A percentile compares a stretch with the other conserved stretches of the same genome.
These are phyloP conservation scores for Pachypsylla venusta DNA, from an alignment of 1,140 invertebrate species.

Conservation along the genomic window DNA sequence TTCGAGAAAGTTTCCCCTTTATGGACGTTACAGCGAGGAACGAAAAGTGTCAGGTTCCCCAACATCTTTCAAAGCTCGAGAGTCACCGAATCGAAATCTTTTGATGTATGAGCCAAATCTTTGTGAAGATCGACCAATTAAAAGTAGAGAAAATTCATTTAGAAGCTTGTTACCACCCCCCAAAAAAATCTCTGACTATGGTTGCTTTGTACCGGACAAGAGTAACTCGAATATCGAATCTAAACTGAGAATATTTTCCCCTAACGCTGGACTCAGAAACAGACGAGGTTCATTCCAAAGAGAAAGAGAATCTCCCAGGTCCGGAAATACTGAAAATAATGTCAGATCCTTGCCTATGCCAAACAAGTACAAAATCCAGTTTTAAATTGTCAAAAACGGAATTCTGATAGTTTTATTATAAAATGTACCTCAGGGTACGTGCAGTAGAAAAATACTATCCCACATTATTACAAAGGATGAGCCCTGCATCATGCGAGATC, in stretches of 20 bases:
- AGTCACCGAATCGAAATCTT: slow-evolving; percentile 7
- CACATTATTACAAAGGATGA: too few species aligned
- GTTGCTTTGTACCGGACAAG: slow-evolving; percentile 18
- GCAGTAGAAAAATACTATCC: too few species aligned
- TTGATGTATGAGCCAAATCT: background rate
- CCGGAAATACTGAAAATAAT: slow-evolving; percentile 14
- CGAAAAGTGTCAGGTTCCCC: slow-evolving; percentile 16
- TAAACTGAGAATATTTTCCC: slow-evolving; percentile 20
- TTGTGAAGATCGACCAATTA: background rate
- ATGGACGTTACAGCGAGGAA: slow-evolving; percentile 17
- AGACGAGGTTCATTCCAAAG: slow-evolving; percentile 23
- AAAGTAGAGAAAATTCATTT: slow-evolving; percentile 18
- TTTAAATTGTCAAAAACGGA: too few species aligned
- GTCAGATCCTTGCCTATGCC: slow-evolving; percentile 25
- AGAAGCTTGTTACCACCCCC: slow-evolving; percentile 24
- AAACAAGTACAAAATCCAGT: slow-evolving; percentile 28
- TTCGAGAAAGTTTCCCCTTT: slow-evolving; percentile 17
- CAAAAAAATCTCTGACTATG: slow-evolving; percentile 24
- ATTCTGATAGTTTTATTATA: too few species aligned
- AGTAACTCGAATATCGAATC: slow-evolving; percentile 20
- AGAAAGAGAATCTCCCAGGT: slow-evolving; percentile 17
- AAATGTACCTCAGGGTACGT: too few species aligned
- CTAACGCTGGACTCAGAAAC: slow-evolving; percentile 13
- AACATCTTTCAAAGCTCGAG: slow-evolving; percentile 10
- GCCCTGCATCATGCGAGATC: too few species aligned